phyloP scores from a whole-genome alignment of 2,888 invertebrate genomes.

The Tetragonisca angustula region DNA sequence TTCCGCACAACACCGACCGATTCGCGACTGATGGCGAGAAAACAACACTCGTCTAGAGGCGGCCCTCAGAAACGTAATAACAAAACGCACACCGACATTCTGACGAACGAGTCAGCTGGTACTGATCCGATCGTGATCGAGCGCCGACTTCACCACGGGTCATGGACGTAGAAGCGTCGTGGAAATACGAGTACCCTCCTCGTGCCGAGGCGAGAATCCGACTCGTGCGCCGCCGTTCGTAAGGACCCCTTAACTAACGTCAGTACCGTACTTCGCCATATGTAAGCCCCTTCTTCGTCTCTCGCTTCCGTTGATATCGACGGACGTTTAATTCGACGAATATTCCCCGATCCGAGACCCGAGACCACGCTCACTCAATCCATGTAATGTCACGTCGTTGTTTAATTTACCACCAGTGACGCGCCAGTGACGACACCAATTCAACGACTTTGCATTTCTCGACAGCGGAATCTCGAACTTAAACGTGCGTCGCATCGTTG shows the following conservation, averaged over 20 bases:
- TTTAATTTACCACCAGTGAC: not conserved
- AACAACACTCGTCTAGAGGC: not conserved
- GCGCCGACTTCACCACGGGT: conserved; percentile 57
- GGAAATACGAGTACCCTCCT: conserved; percentile 31
- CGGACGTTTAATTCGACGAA: not conserved
- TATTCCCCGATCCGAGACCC: not conserved
- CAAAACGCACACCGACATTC: conserved; percentile 54
- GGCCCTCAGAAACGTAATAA: conserved; percentile 44
- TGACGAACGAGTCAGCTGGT: conserved; percentile 78
- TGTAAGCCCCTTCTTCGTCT: not conserved
- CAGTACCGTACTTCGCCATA: conserved; percentile 33
- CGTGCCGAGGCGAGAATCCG: conserved; percentile 42
- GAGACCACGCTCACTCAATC: too few relatives aligned
- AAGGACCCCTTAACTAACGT: conserved; percentile 48
- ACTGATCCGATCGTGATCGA: conserved; percentile 68
- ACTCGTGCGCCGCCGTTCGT: conserved; percentile 58
- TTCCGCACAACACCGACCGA: conserved; percentile 7
- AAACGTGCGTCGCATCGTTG: not conserved
- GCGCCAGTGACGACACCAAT: not conserved
- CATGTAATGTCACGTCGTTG: not conserved
- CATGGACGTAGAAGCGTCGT: conserved; percentile 47
- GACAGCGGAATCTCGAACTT: not conserved
- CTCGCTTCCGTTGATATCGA: not conserved
- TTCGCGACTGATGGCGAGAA: not conserved
- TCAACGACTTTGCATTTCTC: not conserved